Base-by-base conservation (phyloP, 2,888 invertebrate species). In the Cosmopolites sordidus region DNA sequence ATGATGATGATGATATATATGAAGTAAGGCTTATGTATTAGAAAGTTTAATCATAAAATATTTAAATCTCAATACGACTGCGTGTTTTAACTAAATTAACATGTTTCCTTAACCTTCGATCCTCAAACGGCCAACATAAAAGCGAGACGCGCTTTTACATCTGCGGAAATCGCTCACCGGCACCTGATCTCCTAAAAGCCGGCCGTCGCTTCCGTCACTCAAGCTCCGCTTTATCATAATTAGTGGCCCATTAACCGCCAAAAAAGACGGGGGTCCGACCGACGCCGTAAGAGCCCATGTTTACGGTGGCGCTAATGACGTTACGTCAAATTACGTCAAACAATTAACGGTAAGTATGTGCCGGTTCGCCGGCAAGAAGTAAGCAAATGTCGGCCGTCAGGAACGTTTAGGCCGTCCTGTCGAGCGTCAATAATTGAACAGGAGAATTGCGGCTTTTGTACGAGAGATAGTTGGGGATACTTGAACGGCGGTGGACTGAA, bases 311-410 rank as follows among this genome's bases (percentile, higher is more conserved):
- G 64, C 63, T 68, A 68, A 68, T 66, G 61, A 60, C 60, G 66
- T 68, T 68, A 68, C 63, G 66, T 64, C 65, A 65, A 54, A 54
- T 49, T 49, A 49, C 48, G 47, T 54, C 54, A 54, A 46, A 61
- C 67, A 66, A 68, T 68, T 68, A 68, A 64, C 59, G 66, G 60
- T 64, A 64, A 68, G 66, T 64, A 65, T 64, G 65, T 67, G 64
- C 63, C 55, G 48, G 48, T 59, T 29, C 47, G 45, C 22, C 60
- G 61, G 62, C 66, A 65, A 66, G 65, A 65, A 66, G 65, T 63
- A 66, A 64, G 66, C 66, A 64, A 68, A 66, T 68, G 68, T 64
- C 58, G 63, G 61, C 59, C 64, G 66, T 67, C 66, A 63, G 43
- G 22, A 33, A 37, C 15, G 38, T 16, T 43, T 44, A 43, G 43